Percentiles rank a stretch among this genome's conserved stretches.
phyloP scores from a whole-genome alignment of 1,140 invertebrate genomes.

The Scaptomyza pallida region DNA sequence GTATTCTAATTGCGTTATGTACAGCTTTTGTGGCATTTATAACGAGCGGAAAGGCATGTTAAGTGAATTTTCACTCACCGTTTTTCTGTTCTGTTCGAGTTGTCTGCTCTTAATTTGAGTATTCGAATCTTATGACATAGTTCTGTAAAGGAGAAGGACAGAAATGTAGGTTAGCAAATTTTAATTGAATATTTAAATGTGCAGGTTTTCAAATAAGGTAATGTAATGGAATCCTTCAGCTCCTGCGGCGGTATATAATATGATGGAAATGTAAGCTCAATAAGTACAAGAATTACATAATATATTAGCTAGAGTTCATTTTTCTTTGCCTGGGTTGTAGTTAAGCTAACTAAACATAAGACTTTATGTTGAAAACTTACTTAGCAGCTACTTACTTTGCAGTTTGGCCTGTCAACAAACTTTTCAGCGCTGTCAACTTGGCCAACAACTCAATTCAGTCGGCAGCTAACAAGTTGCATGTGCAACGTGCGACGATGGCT shows the following conservation, averaged over 20 bases:
- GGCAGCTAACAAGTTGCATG: conserved; percentile 53
- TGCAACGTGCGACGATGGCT: conserved; percentile 43
- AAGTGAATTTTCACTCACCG: conserved; percentile 51
- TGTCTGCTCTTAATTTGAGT: conserved; percentile 36
- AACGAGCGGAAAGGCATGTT: conserved; percentile 1
- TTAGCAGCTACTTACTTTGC: conserved; percentile 33
- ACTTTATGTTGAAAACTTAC: conserved; percentile 25
- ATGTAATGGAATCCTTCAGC: background rate
- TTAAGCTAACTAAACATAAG: conserved; percentile 5
- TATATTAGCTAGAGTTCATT: background rate
- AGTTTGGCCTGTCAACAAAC: conserved; percentile 65
- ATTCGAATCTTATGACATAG: conserved; percentile 55
- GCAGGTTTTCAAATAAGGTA: background rate
- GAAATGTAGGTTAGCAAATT: conserved; percentile 54
- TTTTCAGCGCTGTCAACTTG: conserved; percentile 74
- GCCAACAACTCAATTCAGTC: conserved; percentile 67
- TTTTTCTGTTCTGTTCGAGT: conserved; percentile 12
- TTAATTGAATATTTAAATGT: conserved; percentile 16
- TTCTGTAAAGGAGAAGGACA: conserved; percentile 48
- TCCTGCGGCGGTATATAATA: background rate
- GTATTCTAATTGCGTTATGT: conserved; percentile 23
- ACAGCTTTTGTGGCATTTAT: background rate
- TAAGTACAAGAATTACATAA: background rate
- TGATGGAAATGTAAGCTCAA: background rate
- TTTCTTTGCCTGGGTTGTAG: too few relatives aligned